Evolutionary conservation across 2,888 invertebrate genomes (phyloP).

Genomic region (Crepidodera aurea): DNA sequence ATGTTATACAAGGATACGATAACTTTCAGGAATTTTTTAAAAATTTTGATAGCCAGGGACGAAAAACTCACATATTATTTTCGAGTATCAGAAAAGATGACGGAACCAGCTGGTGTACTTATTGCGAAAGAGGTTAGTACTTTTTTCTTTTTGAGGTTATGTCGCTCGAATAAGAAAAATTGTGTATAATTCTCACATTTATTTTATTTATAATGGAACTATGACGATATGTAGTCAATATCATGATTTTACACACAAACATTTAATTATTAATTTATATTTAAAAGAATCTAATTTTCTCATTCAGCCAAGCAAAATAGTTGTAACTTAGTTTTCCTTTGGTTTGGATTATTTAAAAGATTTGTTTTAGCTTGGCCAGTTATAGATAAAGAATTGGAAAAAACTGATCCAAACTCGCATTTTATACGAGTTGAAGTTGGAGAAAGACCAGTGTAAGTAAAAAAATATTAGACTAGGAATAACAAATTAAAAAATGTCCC

Average conservation of each 20-base stretch:
- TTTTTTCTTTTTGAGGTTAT: neutral
- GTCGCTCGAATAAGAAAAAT: too few species aligned
- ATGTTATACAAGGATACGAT: conserved; percentile 69
- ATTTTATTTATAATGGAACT: too few species aligned
- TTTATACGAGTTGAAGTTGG: conserved; percentile 84
- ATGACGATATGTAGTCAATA: too few species aligned
- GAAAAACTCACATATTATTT: conserved; percentile 67
- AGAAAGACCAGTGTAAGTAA: conserved; percentile 75
- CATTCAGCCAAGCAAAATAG: too few species aligned
- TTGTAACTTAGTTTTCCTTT: too few species aligned
- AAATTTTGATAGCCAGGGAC: conserved; percentile 62
- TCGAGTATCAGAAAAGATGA: conserved; percentile 70
- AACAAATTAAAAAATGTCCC: too few species aligned
- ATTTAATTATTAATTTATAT: too few species aligned
- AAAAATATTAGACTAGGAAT: too few species aligned
- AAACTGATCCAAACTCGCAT: conserved; percentile 69
- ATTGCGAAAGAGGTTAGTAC: conserved; percentile 80
- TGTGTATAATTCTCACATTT: too few species aligned
- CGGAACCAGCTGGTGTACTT: conserved; percentile 89
- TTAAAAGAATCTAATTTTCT: too few species aligned
- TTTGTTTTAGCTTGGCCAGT: conserved; percentile 77
- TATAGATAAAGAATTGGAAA: conserved; percentile 71
- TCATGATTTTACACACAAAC: too few species aligned
- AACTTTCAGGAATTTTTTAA: conserved; percentile 68
- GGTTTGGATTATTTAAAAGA: too few species aligned